Evolutionary conservation across 2,888 invertebrate species (phyloP).

Genomic region (Agriopis aurantiaria): DNA sequence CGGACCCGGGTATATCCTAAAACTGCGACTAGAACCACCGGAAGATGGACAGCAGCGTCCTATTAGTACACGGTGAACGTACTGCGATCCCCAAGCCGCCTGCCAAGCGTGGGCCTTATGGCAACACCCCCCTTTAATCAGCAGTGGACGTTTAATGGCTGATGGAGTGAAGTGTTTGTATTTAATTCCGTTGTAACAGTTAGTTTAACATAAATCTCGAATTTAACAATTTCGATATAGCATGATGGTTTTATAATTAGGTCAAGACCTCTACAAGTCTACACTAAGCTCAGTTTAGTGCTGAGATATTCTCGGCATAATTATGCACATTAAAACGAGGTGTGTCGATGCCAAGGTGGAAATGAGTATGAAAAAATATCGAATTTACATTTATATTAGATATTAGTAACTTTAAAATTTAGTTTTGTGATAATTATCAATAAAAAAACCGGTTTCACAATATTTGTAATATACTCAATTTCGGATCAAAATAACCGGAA

Average conservation of each 20-base stretch:
- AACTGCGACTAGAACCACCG: no score
- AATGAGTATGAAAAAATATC: neutral
- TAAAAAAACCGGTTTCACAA: no score
- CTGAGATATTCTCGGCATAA: constrained; percentile 4
- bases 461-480: no score
- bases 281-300: neutral
- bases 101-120: no score
- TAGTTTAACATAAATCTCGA: constrained; percentile 3
- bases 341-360: constrained; percentile 13
- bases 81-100: no score
- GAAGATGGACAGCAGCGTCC: no score
- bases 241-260: constrained; percentile 8
- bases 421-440: neutral
- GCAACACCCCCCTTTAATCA: no score
- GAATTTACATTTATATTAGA: neutral
- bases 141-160: no score
- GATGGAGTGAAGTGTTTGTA: neutral
- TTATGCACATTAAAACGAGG: constrained; percentile 3
- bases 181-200: neutral
- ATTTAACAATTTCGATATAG: constrained; percentile 7
- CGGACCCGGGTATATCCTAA: no score
- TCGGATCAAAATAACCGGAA: no score
- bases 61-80: no score
- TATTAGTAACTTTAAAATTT: neutral
- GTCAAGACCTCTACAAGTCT: constrained; percentile 24